Percentiles rank a stretch among this genome's conserved stretches.
These are phyloP conservation scores for Calephelis virginiensis DNA, from an alignment of 1,140 invertebrate genomes.

Conservation along the genomic window DNA sequence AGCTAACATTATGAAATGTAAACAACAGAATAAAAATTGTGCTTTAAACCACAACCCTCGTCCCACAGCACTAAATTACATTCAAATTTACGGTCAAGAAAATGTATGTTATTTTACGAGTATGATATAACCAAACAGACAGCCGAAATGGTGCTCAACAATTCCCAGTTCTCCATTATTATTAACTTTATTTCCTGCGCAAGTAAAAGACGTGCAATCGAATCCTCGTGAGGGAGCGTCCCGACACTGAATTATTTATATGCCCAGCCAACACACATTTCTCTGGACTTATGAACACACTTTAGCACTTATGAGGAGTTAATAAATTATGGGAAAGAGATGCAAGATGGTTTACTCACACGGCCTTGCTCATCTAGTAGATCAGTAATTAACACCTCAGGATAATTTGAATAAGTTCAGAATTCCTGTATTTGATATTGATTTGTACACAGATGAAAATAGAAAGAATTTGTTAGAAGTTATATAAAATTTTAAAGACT, in stretches of 20 bases:
- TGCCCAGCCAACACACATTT: conserved; percentile 40
- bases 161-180: conserved; percentile 34
- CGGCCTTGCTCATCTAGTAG: conserved; percentile 30
- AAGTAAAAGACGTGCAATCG: conserved; percentile 43
- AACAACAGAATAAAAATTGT: background rate
- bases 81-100: conserved; percentile 33
- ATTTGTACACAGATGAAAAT: no score
- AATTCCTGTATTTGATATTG: no score
- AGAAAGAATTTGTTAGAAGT: no score
- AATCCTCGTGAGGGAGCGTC: conserved; percentile 30
- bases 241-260: conserved; percentile 55
- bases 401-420: no score
- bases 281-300: conserved; percentile 70
- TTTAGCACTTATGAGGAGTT: conserved; percentile 75
- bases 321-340: conserved; percentile 72
- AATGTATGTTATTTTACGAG: conserved; percentile 34
- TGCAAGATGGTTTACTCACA: conserved; percentile 51
- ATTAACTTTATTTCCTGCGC: conserved; percentile 40
- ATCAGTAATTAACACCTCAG: background rate
- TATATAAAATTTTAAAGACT: no score
- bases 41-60: conserved; percentile 1
- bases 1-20: background rate
- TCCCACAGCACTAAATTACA: conserved; percentile 36
- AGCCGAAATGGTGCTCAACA: conserved; percentile 34
- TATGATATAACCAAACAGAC: conserved; percentile 33